Conservation (phyloP, 1,140 invertebrate genomes). For the Macrotrachela quadricornifera region DNA sequence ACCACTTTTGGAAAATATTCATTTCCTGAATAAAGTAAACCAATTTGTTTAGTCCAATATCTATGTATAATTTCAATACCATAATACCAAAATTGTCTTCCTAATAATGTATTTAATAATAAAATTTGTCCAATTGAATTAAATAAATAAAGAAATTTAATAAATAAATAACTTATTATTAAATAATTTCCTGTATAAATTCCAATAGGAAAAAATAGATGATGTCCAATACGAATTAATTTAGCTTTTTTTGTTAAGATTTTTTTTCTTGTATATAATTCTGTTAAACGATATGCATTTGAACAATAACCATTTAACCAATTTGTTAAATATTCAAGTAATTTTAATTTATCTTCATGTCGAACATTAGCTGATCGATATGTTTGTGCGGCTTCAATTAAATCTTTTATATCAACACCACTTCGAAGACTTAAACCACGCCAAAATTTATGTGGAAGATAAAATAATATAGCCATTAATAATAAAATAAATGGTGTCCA, state of each 20-base stretch:
- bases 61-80: background rate
- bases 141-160: constrained; percentile 29
- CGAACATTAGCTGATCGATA: background rate
- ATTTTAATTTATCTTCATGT: constrained; percentile 2
- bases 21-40: background rate
- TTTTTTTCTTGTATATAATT: no score
- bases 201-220: constrained; percentile 14
- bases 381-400: constrained; percentile 2
- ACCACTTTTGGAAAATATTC: constrained; percentile 9
- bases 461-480: constrained; percentile 76
- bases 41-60: background rate
- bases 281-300: no score
- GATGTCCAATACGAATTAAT: no score
- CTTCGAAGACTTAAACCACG: constrained; percentile 1
- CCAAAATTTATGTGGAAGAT: constrained; percentile 49
- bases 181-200: constrained; percentile 27
- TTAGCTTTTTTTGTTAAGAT: no score
- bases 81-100: constrained; percentile 11
- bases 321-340: constrained; percentile 6
- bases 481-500: constrained; percentile 59
- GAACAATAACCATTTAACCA: background rate
- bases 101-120: constrained; percentile 14
- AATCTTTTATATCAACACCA: constrained; percentile 1
- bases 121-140: constrained; percentile 32
- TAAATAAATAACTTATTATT: constrained; percentile 27